Conservation (phyloP, 2,797 vertebrate genomes). For the Diplodus sargus region DNA sequence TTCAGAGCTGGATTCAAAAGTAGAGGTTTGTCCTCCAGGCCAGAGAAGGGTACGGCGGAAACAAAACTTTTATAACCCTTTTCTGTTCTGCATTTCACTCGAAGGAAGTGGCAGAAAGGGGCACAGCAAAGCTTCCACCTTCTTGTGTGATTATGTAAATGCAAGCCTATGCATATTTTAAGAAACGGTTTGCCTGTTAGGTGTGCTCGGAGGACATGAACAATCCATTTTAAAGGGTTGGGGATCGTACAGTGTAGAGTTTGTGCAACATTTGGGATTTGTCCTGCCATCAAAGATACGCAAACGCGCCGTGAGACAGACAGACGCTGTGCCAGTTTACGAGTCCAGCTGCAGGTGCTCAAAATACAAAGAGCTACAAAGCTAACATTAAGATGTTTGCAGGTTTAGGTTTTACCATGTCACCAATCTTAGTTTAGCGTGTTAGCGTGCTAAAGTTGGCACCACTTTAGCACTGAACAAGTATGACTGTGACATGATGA, state of each 20-base stretch:
- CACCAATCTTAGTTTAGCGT: background rate
- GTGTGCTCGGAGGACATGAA: constrained; percentile 8
- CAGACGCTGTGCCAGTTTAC: background rate
- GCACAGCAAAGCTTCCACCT: constrained; percentile 24
- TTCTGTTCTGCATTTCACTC: constrained; percentile 27
- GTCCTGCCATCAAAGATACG: constrained; percentile 5
- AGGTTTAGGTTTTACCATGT: background rate
- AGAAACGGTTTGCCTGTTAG: constrained; percentile 18
- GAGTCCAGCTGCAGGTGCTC: background rate
- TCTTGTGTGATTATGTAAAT: constrained; percentile 55
- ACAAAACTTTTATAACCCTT: constrained; percentile 25
- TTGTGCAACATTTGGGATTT: constrained; percentile 6
- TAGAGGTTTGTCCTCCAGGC: background rate
- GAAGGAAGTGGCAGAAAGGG: constrained; percentile 27
- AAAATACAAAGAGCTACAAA: background rate
- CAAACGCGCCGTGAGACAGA: background rate
- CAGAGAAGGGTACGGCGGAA: constrained; percentile 1
- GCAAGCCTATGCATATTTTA: constrained; percentile 43
- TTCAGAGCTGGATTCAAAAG: constrained; percentile 24
- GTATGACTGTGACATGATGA: background rate
- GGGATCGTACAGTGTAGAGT: background rate
- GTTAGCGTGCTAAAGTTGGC: too few species aligned
- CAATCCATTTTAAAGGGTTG: constrained; percentile 1
- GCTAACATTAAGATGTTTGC: background rate
- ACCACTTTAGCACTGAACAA: background rate